These are phyloP conservation scores for Coregonus ussuriensis DNA, from an alignment of 2,797 vertebrate species.

Conservation along the genomic window DNA sequence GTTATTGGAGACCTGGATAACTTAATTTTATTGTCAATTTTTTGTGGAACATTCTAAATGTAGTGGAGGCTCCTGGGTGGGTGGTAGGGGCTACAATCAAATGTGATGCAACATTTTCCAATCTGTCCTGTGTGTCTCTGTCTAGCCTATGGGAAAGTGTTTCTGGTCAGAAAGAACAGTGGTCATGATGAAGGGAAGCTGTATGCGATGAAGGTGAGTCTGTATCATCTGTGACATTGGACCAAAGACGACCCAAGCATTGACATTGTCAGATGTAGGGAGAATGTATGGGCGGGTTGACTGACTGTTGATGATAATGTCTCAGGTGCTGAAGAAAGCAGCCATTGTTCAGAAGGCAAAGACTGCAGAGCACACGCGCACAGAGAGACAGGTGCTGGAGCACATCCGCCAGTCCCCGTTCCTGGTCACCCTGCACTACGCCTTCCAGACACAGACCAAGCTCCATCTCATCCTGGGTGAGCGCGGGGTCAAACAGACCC, in stretches of 20 bases:
- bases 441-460: constrained; percentile 93
- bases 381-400: constrained; percentile 89
- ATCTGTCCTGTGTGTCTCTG: constrained; percentile 35
- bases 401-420: constrained; percentile 92
- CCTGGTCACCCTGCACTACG: constrained; percentile 92
- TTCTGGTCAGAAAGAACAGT: constrained; percentile 89
- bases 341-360: constrained; percentile 91
- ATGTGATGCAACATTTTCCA: neutral
- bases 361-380: constrained; percentile 90
- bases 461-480: constrained; percentile 93
- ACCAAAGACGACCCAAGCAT: neutral
- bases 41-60: too few species aligned
- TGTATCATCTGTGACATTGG: neutral
- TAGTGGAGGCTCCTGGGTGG: too few species aligned
- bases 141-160: constrained; percentile 93
- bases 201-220: constrained; percentile 90
- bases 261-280: neutral
- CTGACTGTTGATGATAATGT: neutral
- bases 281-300: neutral
- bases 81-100: neutral
- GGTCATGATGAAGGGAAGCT: constrained; percentile 87
- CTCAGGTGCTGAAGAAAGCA: constrained; percentile 89
- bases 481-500: constrained; percentile 23
- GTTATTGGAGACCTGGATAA: too few species aligned
- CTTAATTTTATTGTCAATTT: too few species aligned